These are phyloP conservation scores for Malurus elegans DNA, from an alignment of 2,113 vertebrate species.

Conservation along the genomic window DNA sequence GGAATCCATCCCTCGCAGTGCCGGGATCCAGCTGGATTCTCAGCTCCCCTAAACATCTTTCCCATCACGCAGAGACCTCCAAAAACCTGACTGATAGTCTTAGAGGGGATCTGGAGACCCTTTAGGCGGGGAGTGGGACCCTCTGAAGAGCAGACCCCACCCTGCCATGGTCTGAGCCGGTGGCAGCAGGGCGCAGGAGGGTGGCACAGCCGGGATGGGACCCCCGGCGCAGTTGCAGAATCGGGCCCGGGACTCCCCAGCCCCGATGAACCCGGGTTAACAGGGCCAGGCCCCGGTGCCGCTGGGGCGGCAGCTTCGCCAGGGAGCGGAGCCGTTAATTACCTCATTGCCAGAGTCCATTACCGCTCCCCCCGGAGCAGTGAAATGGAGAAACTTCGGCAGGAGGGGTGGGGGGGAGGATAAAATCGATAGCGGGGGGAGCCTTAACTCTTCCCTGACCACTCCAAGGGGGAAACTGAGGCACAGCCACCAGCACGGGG, in stretches of 20 bases:
- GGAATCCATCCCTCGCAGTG: rapidly evolving
- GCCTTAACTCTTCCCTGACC: not conserved
- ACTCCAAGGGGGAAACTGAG: not conserved
- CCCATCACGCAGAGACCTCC: not conserved
- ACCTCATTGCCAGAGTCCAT: slow-evolving; percentile 63
- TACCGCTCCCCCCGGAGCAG: slow-evolving; percentile 33
- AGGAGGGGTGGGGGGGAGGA: not conserved
- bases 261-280: not conserved
- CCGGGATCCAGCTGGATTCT: not conserved
- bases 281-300: not conserved
- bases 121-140: not conserved
- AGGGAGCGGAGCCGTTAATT: slow-evolving; percentile 46
- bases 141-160: not conserved
- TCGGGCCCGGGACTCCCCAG: not conserved
- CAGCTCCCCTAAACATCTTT: not conserved
- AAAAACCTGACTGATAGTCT: rapidly evolving
- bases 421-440: not conserved
- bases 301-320: not conserved
- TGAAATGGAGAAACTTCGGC: slow-evolving; percentile 33
- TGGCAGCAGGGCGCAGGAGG: rapidly evolving
- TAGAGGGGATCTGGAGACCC: rapidly evolving
- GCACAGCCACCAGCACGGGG: not conserved
- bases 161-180: rapidly evolving
- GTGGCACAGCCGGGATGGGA: rapidly evolving
- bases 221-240: not conserved